A percentile compares a stretch with the other conserved stretches of the same genome.
phyloP scores from a whole-genome alignment of 2,113 vertebrate genomes.

The Oplegnathus fasciatus region DNA sequence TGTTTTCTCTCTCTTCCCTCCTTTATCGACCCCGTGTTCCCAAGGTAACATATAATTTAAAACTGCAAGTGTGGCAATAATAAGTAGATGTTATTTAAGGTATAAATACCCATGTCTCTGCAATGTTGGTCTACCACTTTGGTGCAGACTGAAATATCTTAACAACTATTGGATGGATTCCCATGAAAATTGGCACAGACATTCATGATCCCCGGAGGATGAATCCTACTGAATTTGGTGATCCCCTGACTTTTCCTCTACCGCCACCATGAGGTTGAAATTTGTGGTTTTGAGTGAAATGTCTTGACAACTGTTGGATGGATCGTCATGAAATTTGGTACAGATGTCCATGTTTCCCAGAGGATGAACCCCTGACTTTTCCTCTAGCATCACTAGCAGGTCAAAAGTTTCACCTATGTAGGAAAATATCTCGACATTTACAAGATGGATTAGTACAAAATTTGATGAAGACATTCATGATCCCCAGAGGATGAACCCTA shows the following conservation, averaged over 20 bases:
- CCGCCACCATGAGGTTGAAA: not conserved
- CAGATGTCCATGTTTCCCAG: not conserved
- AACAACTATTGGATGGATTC: not conserved
- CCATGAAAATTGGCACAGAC: not conserved
- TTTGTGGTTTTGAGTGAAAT: not conserved
- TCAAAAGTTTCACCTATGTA: not conserved
- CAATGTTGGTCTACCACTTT: not conserved
- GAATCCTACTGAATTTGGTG: not conserved
- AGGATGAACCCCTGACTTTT: not conserved
- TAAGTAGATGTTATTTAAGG: not conserved
- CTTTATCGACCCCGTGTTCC: not conserved
- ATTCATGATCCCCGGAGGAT: not conserved
- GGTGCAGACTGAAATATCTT: not conserved
- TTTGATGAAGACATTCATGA: too few species aligned
- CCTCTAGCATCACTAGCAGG: not conserved
- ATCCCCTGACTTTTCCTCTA: not conserved
- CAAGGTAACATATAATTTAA: constrained; percentile 5
- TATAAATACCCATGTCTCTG: not conserved
- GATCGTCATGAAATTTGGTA: not conserved
- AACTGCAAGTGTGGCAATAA: not conserved
- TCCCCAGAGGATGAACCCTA: too few species aligned
- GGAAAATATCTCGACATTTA: too few species aligned
- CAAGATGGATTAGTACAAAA: too few species aligned
- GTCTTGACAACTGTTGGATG: not conserved
- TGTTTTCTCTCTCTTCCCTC: constrained; percentile 9